These are phyloP conservation scores for Xestia rhomboidea DNA, from an alignment of 2,888 invertebrate species.

Conservation along the genomic window DNA sequence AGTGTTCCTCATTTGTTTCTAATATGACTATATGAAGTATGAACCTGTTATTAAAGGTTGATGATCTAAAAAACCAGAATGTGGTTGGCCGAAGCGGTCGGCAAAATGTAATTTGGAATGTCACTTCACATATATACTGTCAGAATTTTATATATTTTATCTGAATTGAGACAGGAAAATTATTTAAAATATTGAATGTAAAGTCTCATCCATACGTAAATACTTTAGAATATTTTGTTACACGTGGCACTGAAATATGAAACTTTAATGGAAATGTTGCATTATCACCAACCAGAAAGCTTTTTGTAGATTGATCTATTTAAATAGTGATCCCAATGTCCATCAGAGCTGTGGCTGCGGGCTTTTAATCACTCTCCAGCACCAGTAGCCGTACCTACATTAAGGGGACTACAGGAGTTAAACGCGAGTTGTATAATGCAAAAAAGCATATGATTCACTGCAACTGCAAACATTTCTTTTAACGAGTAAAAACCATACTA, in stretches of 20 bases:
- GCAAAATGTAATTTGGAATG: neutral
- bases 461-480: too few relatives aligned
- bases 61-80: constrained; percentile 19
- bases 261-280: neutral
- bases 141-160: neutral
- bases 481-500: too few relatives aligned
- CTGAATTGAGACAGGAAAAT: constrained; percentile 3
- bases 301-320: constrained; percentile 16
- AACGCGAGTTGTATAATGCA: too few relatives aligned
- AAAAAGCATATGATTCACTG: too few relatives aligned
- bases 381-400: neutral
- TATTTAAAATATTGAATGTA: neutral
- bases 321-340: constrained; percentile 8
- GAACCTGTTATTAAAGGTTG: constrained; percentile 8
- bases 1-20: neutral
- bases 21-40: too few relatives aligned
- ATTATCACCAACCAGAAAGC: neutral
- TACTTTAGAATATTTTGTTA: neutral
- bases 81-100: neutral
- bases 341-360: neutral
- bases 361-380: neutral
- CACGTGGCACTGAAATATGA: neutral
- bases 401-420: too few relatives aligned
- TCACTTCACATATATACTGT: neutral
- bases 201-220: neutral